Base-by-base conservation (phyloP, 2,797 vertebrate species). In the Microctenopoma stevenorrisi region DNA sequence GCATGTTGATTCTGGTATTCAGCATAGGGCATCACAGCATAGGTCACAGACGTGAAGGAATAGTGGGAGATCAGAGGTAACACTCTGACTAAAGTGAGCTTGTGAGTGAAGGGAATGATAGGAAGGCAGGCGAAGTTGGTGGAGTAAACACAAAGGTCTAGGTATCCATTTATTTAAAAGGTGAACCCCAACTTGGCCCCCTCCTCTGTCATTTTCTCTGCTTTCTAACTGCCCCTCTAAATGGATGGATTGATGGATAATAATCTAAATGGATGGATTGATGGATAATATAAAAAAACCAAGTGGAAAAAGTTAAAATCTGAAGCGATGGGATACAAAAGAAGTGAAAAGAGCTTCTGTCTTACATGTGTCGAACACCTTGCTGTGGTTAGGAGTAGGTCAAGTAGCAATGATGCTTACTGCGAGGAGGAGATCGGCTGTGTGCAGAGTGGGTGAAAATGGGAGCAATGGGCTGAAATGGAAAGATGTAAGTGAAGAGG, bases 1-100 rank as follows among this genome's bases (percentile, higher is more conserved):
- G 47, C 48, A 51, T 86, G 90, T 89, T 83, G 79, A 90, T 87
- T 82, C 33, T 81, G 64, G 65, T 84, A 67, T 84, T 85, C 62
- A 73, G 77, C 68, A 55, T 26, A 62, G 68, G 58, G 70, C 64
- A 59, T 65, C 48, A 50, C 65, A 77, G 72, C 51, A 66, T 76
- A 73, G 81, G 85, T 85, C 81, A 63, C 58, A 53, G 48, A 71
- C 71, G 72, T 74, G 54, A 47, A 79, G 60, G 72, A 57, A 75
- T 60, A 63, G 43, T 53, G 47, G 30, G 37, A 68, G 59, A 82
- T 82, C 68, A 72, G 71, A 81, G 52, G 52, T 68, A 74, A 80
- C 54, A 12, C 65, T 72, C 64, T 52, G 50, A 55, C 48, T 58
- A 57, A 74, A 74, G 52, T 56, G 59, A 52, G 58, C 44, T 43